A percentile compares a stretch with the other conserved stretches of the same genome.
Evolutionary conservation across 2,113 vertebrate species (phyloP).

Genomic region (Petrocephalus microphthalmus): DNA sequence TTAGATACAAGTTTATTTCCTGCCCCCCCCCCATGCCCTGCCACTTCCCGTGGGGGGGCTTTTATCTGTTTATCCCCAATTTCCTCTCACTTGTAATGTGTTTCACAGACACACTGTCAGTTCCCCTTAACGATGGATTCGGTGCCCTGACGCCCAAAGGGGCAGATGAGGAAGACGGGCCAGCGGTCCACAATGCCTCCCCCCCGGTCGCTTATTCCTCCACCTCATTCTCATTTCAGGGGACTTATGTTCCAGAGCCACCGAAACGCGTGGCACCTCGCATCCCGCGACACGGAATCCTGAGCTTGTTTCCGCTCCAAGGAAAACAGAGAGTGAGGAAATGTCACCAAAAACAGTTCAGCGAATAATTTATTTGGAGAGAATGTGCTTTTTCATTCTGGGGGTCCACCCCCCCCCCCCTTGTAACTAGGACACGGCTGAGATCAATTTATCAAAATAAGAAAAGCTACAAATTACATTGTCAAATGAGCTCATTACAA

Average conservation of each 20-base stretch:
- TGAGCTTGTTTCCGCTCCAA: not conserved
- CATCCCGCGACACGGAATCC: slow-evolving; percentile 26
- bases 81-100: slow-evolving; percentile 60
- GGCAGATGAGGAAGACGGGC: slow-evolving; percentile 8
- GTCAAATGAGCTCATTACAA: slow-evolving; percentile 69
- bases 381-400: slow-evolving; percentile 20
- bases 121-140: slow-evolving; percentile 46
- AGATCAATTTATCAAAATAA: slow-evolving; percentile 55
- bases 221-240: slow-evolving; percentile 23
- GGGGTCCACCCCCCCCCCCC: slow-evolving; percentile 33
- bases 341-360: not conserved
- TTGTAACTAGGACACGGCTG: slow-evolving; percentile 42
- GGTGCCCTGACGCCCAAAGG: slow-evolving; percentile 40
- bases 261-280: slow-evolving; percentile 25
- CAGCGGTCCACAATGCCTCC: slow-evolving; percentile 45
- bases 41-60: slow-evolving; percentile 53
- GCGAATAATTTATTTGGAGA: slow-evolving; percentile 22
- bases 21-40: slow-evolving; percentile 54
- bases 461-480: slow-evolving; percentile 58
- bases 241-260: slow-evolving; percentile 17
- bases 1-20: slow-evolving; percentile 72
- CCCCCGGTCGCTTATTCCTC: slow-evolving; percentile 36
- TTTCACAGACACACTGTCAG: slow-evolving; percentile 62
- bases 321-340: not conserved
- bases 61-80: slow-evolving; percentile 67